Evolutionary conservation across 2,888 invertebrate species (phyloP), one percentile per base, ranked within the genome.

Genomic region (Torymus aiolomorphi): DNA sequence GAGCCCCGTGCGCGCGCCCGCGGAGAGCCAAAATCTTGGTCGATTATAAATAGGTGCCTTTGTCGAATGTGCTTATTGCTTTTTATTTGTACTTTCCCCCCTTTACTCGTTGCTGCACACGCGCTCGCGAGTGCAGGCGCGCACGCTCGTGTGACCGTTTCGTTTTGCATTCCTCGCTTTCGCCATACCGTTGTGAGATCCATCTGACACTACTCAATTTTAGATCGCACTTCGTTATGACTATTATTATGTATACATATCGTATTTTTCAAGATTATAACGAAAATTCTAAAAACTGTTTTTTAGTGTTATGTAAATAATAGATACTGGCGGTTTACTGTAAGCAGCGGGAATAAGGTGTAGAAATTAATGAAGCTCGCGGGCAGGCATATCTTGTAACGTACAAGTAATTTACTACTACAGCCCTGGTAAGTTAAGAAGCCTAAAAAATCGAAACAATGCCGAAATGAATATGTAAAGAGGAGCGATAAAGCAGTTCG

Each of bases 41-140:
- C 85, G 88, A 88, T 88, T 89, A 89, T 89, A 89, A 89, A 89
- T 89, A 89, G 88, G 88, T 88, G 87, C 85, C 89, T 89, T 89
- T 89, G 88, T 89, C 88, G 88, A 86, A 84, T 84, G 83, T 84
- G 83, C 84, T 86, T 86, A 86, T 84, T 84, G 83, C 84, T 86
- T 86, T 86, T 87, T 85, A 86, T 87, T 86, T 82, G 83, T 82
- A 84, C 83, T 85, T 83, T 83, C 82, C 83, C 83, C 83, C 78
- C 83, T 74, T 80, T 1, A 31, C 85, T 85, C 83, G 78, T 78
- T 84, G 31, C 63, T 62, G 56, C 71, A 67, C 78, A 57, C 65
- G 62, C 62, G 49, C 62, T 74, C 31, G 69, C 42, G 31, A 14
- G 69, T 18, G 2, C 51, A 20, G 52, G 24, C 56, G 31, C 65